Evolutionary conservation across 1,140 invertebrate genomes (phyloP).

Genomic region (Planococcus citri): DNA sequence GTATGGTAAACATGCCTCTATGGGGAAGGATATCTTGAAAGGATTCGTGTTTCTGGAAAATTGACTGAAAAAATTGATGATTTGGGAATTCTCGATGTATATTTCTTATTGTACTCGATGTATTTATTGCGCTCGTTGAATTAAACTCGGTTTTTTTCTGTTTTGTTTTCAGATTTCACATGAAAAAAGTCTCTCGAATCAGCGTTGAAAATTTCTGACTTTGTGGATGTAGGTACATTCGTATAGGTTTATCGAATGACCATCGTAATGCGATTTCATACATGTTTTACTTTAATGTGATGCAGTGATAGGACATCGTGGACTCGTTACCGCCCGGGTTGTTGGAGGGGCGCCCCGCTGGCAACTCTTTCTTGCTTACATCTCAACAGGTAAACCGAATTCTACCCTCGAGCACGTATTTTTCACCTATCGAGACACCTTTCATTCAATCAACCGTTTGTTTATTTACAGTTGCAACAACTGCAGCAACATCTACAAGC

Average conservation of each 20-base stretch:
- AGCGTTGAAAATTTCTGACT: neutral
- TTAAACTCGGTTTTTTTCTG: too few relatives aligned
- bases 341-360: slow-evolving; percentile 42
- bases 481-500: slow-evolving; percentile 34
- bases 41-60: too few relatives aligned
- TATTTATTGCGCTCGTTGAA: too few relatives aligned
- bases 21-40: too few relatives aligned
- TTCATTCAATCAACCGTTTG: slow-evolving; percentile 19
- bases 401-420: slow-evolving; percentile 18
- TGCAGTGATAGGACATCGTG: slow-evolving; percentile 37
- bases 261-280: neutral
- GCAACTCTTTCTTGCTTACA: slow-evolving; percentile 41
- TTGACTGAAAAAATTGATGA: too few relatives aligned
- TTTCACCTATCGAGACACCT: neutral
- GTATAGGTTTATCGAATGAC: neutral
- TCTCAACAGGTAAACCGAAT: slow-evolving; percentile 39
- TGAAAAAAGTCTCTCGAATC: neutral
- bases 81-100: too few relatives aligned
- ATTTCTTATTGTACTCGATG: too few relatives aligned
- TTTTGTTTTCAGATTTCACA: neutral
- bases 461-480: slow-evolving; percentile 37
- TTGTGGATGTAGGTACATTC: slow-evolving; percentile 10
- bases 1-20: too few relatives aligned
- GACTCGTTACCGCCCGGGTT: slow-evolving; percentile 35
- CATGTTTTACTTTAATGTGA: neutral